Evolutionary conservation across 2,888 invertebrate species (phyloP).

Genomic region (Eurytoma californica): DNA sequence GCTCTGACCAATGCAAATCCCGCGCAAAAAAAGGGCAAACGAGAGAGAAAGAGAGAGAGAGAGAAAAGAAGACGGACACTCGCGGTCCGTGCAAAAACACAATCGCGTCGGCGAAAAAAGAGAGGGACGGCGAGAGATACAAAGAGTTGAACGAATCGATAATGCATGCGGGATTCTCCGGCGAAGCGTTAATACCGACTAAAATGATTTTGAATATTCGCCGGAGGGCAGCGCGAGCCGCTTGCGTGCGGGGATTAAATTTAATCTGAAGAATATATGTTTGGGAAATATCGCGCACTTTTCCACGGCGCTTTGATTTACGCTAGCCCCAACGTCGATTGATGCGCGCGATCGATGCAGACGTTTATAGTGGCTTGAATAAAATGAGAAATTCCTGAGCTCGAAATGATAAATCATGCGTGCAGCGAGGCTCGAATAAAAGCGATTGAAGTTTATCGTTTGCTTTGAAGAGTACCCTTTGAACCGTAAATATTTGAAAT

Average conservation of each 20-base stretch:
- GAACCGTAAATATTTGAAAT: too few species aligned
- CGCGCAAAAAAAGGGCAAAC: slow-evolving; percentile 48
- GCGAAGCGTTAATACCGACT: slow-evolving; percentile 44
- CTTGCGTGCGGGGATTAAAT: slow-evolving; percentile 29
- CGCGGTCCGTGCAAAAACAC: slow-evolving; percentile 13
- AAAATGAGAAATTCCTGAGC: background rate
- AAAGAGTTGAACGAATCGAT: slow-evolving; percentile 49
- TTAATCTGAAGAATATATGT: slow-evolving; percentile 41
- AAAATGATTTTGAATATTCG: slow-evolving; percentile 48
- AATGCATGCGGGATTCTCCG: slow-evolving; percentile 45
- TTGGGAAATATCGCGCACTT: slow-evolving; percentile 6
- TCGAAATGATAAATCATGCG: background rate
- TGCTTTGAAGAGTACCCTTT: too few species aligned
- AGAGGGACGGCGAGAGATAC: background rate
- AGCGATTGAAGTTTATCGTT: too few species aligned
- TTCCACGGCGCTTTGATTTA: slow-evolving; percentile 4
- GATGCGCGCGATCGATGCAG: slow-evolving; percentile 5
- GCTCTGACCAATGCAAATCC: slow-evolving; percentile 51
- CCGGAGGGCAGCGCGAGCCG: slow-evolving; percentile 10
- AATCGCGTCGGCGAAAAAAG: slow-evolving; percentile 17
- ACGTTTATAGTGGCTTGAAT: background rate
- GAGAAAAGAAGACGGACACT: slow-evolving; percentile 21
- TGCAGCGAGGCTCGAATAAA: too few species aligned
- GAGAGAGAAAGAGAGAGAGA: slow-evolving; percentile 52
- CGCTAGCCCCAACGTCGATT: background rate